These are phyloP conservation scores for Panthera leo DNA, from an alignment of 2,113 vertebrate genomes.

Conservation along the genomic window DNA sequence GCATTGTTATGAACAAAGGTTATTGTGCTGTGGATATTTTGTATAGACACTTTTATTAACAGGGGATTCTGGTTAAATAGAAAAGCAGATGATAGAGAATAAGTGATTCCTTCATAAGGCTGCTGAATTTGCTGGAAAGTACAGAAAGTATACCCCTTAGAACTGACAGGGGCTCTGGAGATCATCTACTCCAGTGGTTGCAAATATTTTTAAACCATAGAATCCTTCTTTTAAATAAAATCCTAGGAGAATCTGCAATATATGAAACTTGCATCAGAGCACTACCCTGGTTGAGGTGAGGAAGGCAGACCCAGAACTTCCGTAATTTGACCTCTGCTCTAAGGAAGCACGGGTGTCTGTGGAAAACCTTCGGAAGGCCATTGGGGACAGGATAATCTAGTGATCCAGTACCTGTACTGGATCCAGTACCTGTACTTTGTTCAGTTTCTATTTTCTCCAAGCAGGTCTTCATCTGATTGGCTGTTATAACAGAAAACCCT, in stretches of 20 bases:
- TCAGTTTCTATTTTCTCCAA: background rate
- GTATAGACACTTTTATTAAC: conserved; percentile 25
- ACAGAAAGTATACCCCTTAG: background rate
- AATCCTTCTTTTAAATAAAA: conserved; percentile 11
- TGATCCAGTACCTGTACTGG: background rate
- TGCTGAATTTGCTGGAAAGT: conserved; percentile 15
- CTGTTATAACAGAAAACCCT: background rate
- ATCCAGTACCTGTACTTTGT: background rate
- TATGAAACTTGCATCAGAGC: background rate
- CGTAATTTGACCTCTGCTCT: background rate
- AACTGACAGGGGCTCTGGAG: background rate
- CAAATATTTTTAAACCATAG: background rate
- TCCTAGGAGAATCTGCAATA: background rate
- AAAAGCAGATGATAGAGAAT: conserved; percentile 19
- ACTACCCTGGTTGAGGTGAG: background rate
- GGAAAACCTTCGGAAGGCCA: background rate
- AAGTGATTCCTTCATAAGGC: background rate
- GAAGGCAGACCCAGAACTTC: background rate
- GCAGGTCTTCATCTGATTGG: background rate
- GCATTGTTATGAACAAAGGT: background rate
- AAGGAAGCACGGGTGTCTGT: background rate
- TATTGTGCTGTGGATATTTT: background rate
- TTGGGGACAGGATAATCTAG: background rate
- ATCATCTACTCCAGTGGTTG: background rate
- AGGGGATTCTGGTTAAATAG: background rate